A percentile compares a stretch with the other conserved stretches of the same genome.
phyloP scores from a whole-genome alignment of 30 jellyfish, hydroid and myxozoan species.

The Cassiopea xamachana region DNA sequence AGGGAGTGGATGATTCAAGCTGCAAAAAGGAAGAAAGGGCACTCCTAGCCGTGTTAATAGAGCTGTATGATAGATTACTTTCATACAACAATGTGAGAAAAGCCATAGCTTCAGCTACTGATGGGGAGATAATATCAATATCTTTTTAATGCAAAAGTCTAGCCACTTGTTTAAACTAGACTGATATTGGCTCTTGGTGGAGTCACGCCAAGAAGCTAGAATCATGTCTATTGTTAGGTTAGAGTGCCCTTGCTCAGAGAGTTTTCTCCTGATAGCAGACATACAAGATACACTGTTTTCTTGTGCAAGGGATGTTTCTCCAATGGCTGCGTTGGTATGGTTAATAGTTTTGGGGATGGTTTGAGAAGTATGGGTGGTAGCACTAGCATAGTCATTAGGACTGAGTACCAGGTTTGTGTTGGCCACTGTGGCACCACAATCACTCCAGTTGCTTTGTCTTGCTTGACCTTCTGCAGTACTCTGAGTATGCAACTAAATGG shows the following conservation, averaged over 20 bases:
- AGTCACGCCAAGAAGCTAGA: not conserved
- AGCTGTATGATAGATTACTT: not conserved
- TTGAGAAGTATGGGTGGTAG: not conserved
- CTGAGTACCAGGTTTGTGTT: not conserved
- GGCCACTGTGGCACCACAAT: not conserved
- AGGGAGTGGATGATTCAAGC: not conserved
- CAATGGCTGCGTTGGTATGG: not conserved
- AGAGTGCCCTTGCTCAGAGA: not conserved
- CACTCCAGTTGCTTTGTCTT: not conserved
- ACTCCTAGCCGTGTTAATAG: not conserved
- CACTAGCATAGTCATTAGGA: not conserved
- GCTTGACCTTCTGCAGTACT: not conserved
- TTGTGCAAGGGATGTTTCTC: not conserved
- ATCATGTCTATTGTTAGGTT: not conserved
- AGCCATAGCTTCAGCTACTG: not conserved
- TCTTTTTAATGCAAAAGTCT: not conserved
- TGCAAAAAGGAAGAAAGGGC: not conserved
- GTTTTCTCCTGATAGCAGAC: not conserved
- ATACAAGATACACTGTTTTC: not conserved
- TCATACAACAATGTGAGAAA: not conserved
- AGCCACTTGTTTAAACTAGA: not conserved
- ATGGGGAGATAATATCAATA: not conserved
- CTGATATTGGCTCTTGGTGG: not conserved
- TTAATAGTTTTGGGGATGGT: not conserved
- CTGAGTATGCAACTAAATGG: not conserved